Percentiles rank a stretch among this genome's conserved stretches.
Conservation (phyloP, 2,888 invertebrate genomes). For the Stenodera caucasica region DNA sequence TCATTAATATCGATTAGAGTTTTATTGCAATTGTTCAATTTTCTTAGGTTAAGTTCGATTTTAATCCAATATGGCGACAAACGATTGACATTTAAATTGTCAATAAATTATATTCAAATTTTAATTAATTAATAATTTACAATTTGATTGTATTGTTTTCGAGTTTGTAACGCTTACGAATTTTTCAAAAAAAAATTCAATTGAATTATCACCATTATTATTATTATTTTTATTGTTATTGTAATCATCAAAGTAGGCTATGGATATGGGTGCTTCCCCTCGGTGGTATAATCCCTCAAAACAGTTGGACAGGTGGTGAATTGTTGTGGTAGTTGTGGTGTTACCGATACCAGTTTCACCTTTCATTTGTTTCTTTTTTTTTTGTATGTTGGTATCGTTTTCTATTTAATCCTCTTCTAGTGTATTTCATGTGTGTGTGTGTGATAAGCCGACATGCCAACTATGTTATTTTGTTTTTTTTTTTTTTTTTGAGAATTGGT, state of each 20-base stretch:
- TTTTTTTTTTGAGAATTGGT: conserved; percentile 20
- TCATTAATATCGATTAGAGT: too few relatives aligned
- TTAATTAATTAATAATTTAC: too few relatives aligned
- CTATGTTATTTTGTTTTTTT: neutral
- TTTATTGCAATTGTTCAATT: too few relatives aligned
- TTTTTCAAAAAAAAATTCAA: too few relatives aligned
- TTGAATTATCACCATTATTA: too few relatives aligned
- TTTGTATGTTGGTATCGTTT: conserved; percentile 6
- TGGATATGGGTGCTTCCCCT: neutral
- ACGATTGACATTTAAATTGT: too few relatives aligned
- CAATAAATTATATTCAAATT: too few relatives aligned
- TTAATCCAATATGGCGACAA: neutral
- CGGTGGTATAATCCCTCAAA: neutral
- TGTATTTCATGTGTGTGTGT: neutral
- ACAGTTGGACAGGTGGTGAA: neutral
- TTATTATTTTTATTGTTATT: neutral
- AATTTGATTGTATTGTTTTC: too few relatives aligned
- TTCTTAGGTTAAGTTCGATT: too few relatives aligned
- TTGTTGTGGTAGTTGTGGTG: neutral
- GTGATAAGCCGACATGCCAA: conserved; percentile 1
- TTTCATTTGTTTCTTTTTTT: neutral
- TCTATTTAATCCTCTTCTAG: neutral
- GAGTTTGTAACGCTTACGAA: too few relatives aligned
- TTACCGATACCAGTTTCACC: neutral
- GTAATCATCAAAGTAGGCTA: neutral